A percentile compares a stretch with the other conserved stretches of the same genome.
phyloP scores from a whole-genome alignment of 2,113 vertebrate species.

The Nematolebias whitei region DNA sequence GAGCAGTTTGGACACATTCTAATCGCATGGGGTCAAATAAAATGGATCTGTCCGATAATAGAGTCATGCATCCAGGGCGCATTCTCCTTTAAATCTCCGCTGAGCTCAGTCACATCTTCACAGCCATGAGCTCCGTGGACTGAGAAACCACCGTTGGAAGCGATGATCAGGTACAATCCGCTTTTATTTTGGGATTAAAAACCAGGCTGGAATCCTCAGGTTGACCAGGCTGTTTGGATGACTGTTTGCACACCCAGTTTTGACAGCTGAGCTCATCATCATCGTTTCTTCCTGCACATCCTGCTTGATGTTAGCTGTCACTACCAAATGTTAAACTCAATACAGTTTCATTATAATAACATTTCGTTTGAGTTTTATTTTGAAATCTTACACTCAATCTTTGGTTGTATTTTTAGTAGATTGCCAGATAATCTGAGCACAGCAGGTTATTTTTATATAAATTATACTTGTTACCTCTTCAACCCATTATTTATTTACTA shows the following conservation, averaged over 20 bases:
- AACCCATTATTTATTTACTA: too few species aligned
- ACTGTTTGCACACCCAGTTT: constrained; percentile 46
- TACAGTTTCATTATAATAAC: not conserved
- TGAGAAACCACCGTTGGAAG: constrained; percentile 29
- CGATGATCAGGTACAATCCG: constrained; percentile 59
- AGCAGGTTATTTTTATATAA: too few species aligned
- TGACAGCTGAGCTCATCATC: constrained; percentile 61
- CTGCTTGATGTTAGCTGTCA: not conserved
- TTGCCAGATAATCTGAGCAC: not conserved
- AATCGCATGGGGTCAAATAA: too few species aligned
- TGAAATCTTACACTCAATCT: not conserved
- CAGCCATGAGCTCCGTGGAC: constrained; percentile 33
- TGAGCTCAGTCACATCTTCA: constrained; percentile 5
- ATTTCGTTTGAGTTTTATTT: not conserved
- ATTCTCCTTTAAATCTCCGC: constrained; percentile 22
- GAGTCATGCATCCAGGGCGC: constrained; percentile 21
- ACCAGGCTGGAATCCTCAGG: rapidly evolving
- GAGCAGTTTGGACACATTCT: too few species aligned
- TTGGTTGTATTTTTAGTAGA: not conserved
- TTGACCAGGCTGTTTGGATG: too few species aligned
- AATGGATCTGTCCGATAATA: too few species aligned
- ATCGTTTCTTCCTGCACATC: not conserved
- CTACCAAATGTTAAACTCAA: not conserved
- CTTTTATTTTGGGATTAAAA: not conserved
- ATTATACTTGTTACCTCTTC: not conserved